Conservation (phyloP, 2,797 vertebrate species). For the Pelochelys cantorii region DNA sequence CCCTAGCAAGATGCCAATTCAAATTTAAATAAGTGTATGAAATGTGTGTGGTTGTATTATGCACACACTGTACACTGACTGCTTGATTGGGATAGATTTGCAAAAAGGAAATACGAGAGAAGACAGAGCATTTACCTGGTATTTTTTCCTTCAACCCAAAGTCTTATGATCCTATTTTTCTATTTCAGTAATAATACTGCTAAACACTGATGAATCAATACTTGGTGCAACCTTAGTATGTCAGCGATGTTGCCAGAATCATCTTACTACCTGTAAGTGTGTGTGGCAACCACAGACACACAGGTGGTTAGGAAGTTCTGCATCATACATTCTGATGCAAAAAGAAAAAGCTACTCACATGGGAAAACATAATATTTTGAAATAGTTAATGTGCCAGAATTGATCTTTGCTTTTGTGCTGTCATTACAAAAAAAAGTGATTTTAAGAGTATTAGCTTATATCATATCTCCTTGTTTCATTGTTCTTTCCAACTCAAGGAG, state of each 20-base stretch:
- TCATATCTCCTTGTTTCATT: constrained; percentile 21
- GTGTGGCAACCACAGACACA: not conserved
- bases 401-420: not conserved
- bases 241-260: too few species aligned
- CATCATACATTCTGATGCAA: not conserved
- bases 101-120: not conserved
- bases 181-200: not conserved
- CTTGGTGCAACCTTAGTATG: not conserved
- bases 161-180: not conserved
- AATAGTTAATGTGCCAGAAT: constrained; percentile 26
- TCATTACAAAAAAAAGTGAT: not conserved
- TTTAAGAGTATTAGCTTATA: constrained; percentile 23
- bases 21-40: not conserved
- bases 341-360: not conserved
- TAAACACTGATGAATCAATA: not conserved
- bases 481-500: constrained; percentile 34
- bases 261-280: fast-evolving
- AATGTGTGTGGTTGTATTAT: not conserved
- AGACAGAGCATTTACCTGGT: not conserved
- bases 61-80: not conserved
- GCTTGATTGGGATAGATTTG: not conserved
- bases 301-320: fast-evolving
- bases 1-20: not conserved
- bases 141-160: not conserved
- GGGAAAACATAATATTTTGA: not conserved